A percentile compares a stretch with the other conserved stretches of the same genome.
Evolutionary conservation across 1,140 invertebrate genomes (phyloP).

Genomic region (Neotoxoptera formosana): DNA sequence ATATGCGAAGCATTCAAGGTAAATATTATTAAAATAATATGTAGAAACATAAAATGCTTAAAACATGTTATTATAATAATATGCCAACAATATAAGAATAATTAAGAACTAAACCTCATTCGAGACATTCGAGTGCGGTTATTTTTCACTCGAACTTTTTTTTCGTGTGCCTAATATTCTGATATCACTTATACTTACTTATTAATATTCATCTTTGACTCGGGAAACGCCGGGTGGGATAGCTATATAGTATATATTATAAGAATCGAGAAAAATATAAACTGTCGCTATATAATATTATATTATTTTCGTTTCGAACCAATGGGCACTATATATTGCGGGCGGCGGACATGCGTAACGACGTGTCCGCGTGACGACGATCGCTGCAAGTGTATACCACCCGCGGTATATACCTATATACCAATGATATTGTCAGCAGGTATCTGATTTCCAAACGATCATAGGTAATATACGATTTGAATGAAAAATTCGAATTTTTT

Average conservation of each 20-base stretch:
- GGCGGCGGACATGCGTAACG: not conserved
- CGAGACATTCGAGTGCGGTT: not conserved
- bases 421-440: not conserved
- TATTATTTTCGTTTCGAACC: constrained; percentile 14
- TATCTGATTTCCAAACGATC: not conserved
- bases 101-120: not conserved
- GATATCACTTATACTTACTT: too few species aligned
- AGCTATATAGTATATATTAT: too few species aligned
- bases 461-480: not conserved
- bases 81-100: too few species aligned
- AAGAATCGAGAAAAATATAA: constrained; percentile 5
- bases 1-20: too few species aligned
- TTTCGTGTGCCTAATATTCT: too few species aligned
- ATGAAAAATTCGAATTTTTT: not conserved
- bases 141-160: too few species aligned
- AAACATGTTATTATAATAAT: too few species aligned
- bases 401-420: not conserved
- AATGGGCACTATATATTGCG: not conserved
- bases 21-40: too few species aligned
- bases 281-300: not conserved
- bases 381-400: not conserved
- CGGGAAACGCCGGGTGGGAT: too few species aligned
- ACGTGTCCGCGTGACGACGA: not conserved
- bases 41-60: too few species aligned
- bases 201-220: too few species aligned